phyloP scores from a whole-genome alignment of 1,140 invertebrate genomes.

The Brachionus sp. region DNA sequence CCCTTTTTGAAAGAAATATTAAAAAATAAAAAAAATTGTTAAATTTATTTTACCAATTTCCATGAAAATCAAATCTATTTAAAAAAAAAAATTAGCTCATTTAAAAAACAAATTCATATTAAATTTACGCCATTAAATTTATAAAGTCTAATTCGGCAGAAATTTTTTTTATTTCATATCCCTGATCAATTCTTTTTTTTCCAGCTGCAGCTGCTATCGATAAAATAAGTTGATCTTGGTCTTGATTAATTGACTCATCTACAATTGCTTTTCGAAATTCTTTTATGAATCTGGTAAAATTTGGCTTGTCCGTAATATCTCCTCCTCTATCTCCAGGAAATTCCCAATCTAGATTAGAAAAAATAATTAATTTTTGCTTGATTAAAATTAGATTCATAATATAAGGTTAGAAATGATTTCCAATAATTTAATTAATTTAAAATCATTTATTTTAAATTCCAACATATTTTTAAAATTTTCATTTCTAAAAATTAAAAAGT shows the following conservation, averaged over 20 bases:
- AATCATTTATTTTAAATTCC: too few species aligned
- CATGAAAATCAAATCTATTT: constrained; percentile 48
- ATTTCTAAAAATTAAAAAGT: too few species aligned
- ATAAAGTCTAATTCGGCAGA: constrained; percentile 82
- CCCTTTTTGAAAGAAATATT: constrained; percentile 62
- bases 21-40: neutral
- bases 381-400: too few species aligned
- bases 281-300: constrained; percentile 74
- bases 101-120: constrained; percentile 53
- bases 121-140: constrained; percentile 83
- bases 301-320: constrained; percentile 78
- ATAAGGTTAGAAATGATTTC: too few species aligned
- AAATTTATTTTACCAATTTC: constrained; percentile 28
- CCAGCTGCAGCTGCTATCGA: constrained; percentile 62
- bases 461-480: too few species aligned
- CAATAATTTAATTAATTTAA: too few species aligned
- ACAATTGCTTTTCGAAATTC: constrained; percentile 85
- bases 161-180: constrained; percentile 76
- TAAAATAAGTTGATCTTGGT: constrained; percentile 73
- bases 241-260: constrained; percentile 71
- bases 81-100: neutral
- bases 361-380: too few species aligned
- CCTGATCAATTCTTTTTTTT: constrained; percentile 85
- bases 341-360: constrained; percentile 73
- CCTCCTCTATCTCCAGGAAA: constrained; percentile 87